Conservation (phyloP, 2,797 vertebrate species). For the Pipistrellus kuhlii region DNA sequence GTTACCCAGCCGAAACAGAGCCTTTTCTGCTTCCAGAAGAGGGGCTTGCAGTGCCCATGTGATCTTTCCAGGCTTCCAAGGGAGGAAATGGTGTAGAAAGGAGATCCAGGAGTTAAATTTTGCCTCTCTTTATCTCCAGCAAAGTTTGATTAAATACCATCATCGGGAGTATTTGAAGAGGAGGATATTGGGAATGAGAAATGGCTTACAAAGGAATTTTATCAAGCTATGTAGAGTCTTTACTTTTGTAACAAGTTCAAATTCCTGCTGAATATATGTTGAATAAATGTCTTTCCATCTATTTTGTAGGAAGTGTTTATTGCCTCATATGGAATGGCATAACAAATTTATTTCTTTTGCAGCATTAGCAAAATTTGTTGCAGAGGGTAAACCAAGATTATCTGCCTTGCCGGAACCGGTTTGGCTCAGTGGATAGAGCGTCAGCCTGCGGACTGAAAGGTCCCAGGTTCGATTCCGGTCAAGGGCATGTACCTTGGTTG, state of each 20-base stretch:
- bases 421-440: no score
- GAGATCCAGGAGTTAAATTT: background rate
- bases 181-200: background rate
- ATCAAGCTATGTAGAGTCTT: background rate
- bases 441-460: no score
- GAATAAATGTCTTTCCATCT: slow-evolving; percentile 10
- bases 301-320: background rate
- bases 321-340: background rate
- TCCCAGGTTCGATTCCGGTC: no score
- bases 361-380: slow-evolving; percentile 15
- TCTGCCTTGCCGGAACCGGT: background rate
- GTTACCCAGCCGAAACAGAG: background rate
- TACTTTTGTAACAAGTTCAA: background rate
- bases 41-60: background rate
- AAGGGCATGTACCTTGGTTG: no score
- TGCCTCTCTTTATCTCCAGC: background rate
- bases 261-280: background rate
- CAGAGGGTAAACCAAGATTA: background rate
- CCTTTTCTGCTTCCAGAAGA: background rate
- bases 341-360: slow-evolving; percentile 41
- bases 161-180: background rate
- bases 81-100: background rate
- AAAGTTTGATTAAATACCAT: background rate
- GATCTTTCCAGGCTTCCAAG: background rate
- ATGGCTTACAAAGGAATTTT: slow-evolving; percentile 9